Conservation (phyloP, 2,113 vertebrate species). For the Clupea harengus region DNA sequence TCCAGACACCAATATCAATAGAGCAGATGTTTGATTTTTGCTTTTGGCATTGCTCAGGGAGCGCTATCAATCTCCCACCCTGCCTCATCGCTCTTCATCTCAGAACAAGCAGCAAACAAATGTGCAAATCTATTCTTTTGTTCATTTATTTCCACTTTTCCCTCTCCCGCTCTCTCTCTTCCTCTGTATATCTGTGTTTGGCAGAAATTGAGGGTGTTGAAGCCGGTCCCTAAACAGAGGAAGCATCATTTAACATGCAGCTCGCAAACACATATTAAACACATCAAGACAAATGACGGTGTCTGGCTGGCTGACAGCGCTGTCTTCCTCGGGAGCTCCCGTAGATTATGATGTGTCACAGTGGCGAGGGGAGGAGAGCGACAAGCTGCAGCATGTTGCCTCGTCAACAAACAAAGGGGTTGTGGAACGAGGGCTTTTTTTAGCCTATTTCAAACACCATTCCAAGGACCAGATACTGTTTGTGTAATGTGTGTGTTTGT, state of each 20-base stretch:
- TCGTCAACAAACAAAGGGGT: slow-evolving; percentile 59
- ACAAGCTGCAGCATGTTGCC: slow-evolving; percentile 59
- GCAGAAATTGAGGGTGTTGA: slow-evolving; percentile 51
- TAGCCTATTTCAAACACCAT: not conserved
- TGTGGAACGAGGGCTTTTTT: slow-evolving; percentile 28
- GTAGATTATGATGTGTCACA: slow-evolving; percentile 55
- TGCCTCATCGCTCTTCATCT: not conserved
- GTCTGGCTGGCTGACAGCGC: slow-evolving; percentile 61
- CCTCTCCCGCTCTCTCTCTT: not conserved
- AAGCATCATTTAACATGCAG: slow-evolving; percentile 63
- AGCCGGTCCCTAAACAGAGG: slow-evolving; percentile 44
- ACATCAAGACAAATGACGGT: slow-evolving; percentile 72
- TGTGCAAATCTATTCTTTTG: not conserved
- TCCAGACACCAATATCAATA: slow-evolving; percentile 1
- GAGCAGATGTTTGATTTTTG: slow-evolving; percentile 13
- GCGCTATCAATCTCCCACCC: not conserved
- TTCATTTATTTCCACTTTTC: slow-evolving; percentile 13
- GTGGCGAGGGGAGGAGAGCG: slow-evolving; percentile 52
- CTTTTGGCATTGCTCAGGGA: not conserved
- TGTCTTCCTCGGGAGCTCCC: slow-evolving; percentile 28
- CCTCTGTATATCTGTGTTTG: not conserved
- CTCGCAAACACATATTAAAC: slow-evolving; percentile 66
- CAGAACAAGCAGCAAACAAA: not conserved
- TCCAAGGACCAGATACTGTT: slow-evolving; percentile 18
- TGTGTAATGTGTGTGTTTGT: slow-evolving; percentile 28